Conservation (phyloP, 2,113 vertebrate species). For the Peromyscus leucopus region DNA sequence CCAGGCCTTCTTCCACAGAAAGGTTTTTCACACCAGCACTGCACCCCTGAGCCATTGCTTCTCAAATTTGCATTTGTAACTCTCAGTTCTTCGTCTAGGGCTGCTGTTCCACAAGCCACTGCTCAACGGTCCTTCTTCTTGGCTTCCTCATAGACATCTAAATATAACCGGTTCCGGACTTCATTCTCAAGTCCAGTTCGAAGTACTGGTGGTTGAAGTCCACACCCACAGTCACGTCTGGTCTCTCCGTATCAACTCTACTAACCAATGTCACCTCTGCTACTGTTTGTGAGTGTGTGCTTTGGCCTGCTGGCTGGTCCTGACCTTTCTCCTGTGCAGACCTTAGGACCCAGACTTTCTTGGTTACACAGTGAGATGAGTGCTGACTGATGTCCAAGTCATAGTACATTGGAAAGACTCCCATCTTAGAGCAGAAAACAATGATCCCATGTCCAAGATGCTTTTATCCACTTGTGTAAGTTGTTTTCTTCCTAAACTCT, state of each 20-base stretch:
- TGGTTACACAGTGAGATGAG: no score
- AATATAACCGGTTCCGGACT: background rate
- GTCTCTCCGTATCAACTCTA: background rate
- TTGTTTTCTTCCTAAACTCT: background rate
- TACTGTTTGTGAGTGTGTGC: background rate
- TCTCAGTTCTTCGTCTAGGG: background rate
- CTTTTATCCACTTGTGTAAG: no score
- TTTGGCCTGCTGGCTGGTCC: background rate
- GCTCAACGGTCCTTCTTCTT: background rate
- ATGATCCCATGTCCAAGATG: background rate
- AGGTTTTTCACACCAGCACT: background rate
- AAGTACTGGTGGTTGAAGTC: background rate
- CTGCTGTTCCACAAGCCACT: background rate
- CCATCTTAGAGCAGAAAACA: background rate
- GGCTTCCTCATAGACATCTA: background rate
- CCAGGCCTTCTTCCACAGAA: no score
- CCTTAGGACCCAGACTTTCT: background rate
- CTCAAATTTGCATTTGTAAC: background rate
- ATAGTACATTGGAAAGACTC: background rate
- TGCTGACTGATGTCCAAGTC: background rate
- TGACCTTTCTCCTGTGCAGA: background rate
- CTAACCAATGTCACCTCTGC: background rate
- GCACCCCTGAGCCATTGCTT: background rate
- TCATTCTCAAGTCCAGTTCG: background rate
- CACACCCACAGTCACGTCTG: background rate